Percentiles rank a stretch among this genome's conserved stretches.
Conservation (phyloP, 2,888 invertebrate species). For the Eulithis prunata region DNA sequence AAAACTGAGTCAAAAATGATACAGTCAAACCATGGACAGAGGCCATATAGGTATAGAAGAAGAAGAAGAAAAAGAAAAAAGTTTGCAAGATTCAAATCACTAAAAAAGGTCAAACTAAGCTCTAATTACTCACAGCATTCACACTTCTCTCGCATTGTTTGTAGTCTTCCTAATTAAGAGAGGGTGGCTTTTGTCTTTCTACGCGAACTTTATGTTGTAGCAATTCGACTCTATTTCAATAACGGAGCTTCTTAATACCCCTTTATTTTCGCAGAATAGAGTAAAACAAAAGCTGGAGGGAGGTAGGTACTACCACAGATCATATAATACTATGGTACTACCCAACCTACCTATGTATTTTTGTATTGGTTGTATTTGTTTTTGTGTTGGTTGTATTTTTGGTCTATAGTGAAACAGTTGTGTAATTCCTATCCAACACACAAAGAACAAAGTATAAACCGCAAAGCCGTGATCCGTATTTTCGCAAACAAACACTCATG, state of each 20-base stretch:
- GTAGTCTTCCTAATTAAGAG: conserved; percentile 26
- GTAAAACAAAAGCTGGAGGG: conserved; percentile 37
- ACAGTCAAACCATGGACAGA: too few relatives aligned
- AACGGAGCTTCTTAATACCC: conserved; percentile 50
- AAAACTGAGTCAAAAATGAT: too few relatives aligned
- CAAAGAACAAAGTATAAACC: conserved; percentile 20
- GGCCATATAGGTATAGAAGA: too few relatives aligned
- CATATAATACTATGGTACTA: too few relatives aligned
- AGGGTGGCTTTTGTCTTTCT: conserved; percentile 31
- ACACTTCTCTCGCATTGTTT: conserved; percentile 18
- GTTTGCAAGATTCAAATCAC: neutral
- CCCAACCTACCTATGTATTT: too few relatives aligned
- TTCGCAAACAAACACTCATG: conserved; percentile 15
- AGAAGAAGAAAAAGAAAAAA: too few relatives aligned
- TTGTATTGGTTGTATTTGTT: too few relatives aligned
- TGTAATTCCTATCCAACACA: neutral
- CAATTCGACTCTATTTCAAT: conserved; percentile 53
- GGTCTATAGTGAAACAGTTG: too few relatives aligned
- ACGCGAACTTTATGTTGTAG: conserved; percentile 35
- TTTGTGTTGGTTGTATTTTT: too few relatives aligned
- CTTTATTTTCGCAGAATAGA: conserved; percentile 40
- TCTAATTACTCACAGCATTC: conserved; percentile 6
- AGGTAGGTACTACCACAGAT: neutral
- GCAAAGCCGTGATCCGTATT: conserved; percentile 13
- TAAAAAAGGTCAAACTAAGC: neutral